These are phyloP conservation scores for Ellobium chinense DNA, from an alignment of 2,888 invertebrate genomes.

Conservation along the genomic window DNA sequence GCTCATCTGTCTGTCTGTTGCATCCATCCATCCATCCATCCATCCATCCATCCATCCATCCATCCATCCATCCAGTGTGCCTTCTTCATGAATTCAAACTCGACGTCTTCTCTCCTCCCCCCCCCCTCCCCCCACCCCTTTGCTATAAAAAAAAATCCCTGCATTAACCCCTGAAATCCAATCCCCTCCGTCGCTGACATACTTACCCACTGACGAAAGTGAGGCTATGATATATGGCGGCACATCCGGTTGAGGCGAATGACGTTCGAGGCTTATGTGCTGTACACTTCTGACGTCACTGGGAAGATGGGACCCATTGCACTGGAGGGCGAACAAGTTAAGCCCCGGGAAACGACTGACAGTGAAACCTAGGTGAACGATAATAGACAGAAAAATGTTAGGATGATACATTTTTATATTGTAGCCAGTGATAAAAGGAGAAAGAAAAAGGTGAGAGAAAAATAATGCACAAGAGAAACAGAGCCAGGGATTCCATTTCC, in stretches of 20 bases:
- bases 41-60: neutral
- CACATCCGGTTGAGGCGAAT: neutral
- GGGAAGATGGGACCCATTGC: constrained; percentile 43
- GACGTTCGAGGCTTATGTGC: constrained; percentile 32
- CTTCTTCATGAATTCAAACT: neutral
- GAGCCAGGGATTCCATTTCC: too few relatives aligned
- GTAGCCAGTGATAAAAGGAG: too few relatives aligned
- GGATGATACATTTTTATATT: too few relatives aligned
- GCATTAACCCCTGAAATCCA: too few relatives aligned
- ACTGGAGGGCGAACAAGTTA: constrained; percentile 37
- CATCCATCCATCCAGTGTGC: neutral
- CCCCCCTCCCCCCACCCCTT: neutral
- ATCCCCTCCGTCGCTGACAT: neutral
- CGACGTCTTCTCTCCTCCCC: neutral
- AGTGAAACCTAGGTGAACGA: constrained; percentile 20
- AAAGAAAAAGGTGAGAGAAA: too few relatives aligned
- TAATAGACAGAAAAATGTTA: too few relatives aligned
- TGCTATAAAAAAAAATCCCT: too few relatives aligned
- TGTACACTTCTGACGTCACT: constrained; percentile 39
- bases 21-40: neutral
- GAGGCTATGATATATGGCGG: constrained; percentile 39
- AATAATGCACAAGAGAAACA: too few relatives aligned
- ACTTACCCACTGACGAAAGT: constrained; percentile 35
- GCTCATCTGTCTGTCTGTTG: neutral
- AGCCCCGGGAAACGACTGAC: constrained; percentile 36